Evolutionary conservation across 2,797 vertebrate genomes (phyloP), one percentile per base, ranked within the genome.

Genomic region (Liparis tanakae): DNA sequence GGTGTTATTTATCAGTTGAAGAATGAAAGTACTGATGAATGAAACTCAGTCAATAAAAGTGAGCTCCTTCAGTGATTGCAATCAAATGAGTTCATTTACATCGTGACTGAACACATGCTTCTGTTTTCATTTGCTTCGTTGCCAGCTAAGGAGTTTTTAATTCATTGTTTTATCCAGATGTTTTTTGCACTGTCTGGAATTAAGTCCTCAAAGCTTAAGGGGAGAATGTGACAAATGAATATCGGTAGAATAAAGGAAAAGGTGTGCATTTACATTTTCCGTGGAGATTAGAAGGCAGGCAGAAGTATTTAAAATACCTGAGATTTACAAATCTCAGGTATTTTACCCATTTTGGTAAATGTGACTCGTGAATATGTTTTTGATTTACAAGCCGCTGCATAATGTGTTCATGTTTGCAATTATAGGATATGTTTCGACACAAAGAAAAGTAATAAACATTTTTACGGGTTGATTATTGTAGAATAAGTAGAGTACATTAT

Each of bases 141-240:
- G 2, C 20, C 33, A 57, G 15, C 46, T 71, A 20, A 68, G 18
- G 17, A 18, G 41, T 54, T 67, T 65, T 22, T n/a, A 18, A 59
- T 67, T 30, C 48, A 51, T 22, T 68, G 30, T 74, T 64, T 74
- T 58, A 74, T 62, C 36, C 64, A 50, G 12, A 25, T 73, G 10
- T 0, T 20, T 56, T 44, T 53, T 63, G 9, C 6, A 33, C 17
- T 39, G 22, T 53, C 30, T 62, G n/a, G 14, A 34, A 74, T 46
- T 39, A 34, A 67, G 64, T 51, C 25, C 56, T 72, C 34, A 78
- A 61, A 37, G 4, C 54, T 69, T 58, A 62, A 39, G 59, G 58
- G 58, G 59, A 37, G 18, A 51, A 55, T 12, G 22, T 64, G 46
- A 63, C 68, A 74, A 39, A 61, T 25, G 51, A 1, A 17, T 30